A percentile compares a stretch with the other conserved stretches of the same genome.
Conservation (phyloP, 1,140 invertebrate species). For the Dermatophagoides farinae region DNA sequence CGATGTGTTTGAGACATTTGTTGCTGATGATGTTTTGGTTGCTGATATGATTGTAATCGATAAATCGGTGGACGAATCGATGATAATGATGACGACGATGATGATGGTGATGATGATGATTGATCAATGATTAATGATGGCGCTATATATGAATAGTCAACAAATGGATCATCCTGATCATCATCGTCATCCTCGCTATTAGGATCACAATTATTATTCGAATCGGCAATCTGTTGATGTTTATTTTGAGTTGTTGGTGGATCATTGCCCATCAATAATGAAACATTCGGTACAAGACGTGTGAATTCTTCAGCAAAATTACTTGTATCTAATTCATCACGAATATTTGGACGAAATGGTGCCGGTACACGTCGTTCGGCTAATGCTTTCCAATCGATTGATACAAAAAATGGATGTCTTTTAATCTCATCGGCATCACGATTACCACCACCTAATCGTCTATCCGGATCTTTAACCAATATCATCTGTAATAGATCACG, state of each 20-base stretch:
- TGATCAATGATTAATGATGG: conserved; percentile 72
- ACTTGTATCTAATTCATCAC: conserved; percentile 56
- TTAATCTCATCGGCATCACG: conserved; percentile 63
- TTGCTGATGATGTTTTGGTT: background rate
- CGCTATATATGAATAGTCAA: conserved; percentile 86
- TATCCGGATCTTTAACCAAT: conserved; percentile 65
- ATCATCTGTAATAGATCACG: conserved; percentile 48
- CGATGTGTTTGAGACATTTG: background rate
- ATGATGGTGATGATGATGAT: background rate
- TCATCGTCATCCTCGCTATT: conserved; percentile 46
- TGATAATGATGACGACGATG: background rate
- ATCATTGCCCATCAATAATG: conserved; percentile 32
- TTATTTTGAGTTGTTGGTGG: conserved; percentile 6
- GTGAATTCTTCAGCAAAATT: conserved; percentile 95
- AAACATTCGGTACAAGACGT: conserved; percentile 62
- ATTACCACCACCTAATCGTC: conserved; percentile 57
- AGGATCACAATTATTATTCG: background rate
- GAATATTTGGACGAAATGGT: conserved; percentile 59
- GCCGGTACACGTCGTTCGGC: conserved; percentile 47
- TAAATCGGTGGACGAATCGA: too few species aligned
- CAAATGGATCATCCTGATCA: conserved; percentile 67
- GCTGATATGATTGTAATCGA: too few species aligned
- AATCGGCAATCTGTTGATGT: background rate
- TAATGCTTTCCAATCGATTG: conserved; percentile 52
- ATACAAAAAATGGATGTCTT: conserved; percentile 59